These are phyloP conservation scores for Xiphydria camelus DNA, from an alignment of 2,888 invertebrate species.

Conservation along the genomic window DNA sequence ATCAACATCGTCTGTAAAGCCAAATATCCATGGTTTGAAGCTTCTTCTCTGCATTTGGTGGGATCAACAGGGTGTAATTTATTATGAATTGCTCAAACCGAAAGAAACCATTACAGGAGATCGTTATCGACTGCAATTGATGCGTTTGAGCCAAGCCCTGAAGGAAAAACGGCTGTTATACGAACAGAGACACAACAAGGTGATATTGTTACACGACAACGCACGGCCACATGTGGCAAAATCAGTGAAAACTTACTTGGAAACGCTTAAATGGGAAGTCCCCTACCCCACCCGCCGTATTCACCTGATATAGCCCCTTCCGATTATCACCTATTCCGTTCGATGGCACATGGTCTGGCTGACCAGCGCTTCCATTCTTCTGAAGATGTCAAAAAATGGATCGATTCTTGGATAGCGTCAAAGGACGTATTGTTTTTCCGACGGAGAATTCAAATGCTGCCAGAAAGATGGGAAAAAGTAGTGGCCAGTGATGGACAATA, in stretches of 20 bases:
- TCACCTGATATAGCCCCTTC: slow-evolving; percentile 16
- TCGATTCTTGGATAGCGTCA: neutral
- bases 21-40: slow-evolving; percentile 27
- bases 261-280: slow-evolving; percentile 31
- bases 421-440: neutral
- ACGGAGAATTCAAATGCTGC: neutral
- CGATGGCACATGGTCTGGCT: slow-evolving; percentile 2
- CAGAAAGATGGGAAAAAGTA: neutral
- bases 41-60: slow-evolving; percentile 30
- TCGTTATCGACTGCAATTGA: slow-evolving; percentile 22
- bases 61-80: slow-evolving; percentile 20
- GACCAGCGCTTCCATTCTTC: neutral
- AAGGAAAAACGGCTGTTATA: slow-evolving; percentile 18
- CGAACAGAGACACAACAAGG: slow-evolving; percentile 18
- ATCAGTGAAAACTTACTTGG: slow-evolving; percentile 24
- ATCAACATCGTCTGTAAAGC: slow-evolving; percentile 26
- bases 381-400: slow-evolving; percentile 4
- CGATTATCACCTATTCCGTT: slow-evolving; percentile 6
- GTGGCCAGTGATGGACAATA: neutral
- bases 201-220: slow-evolving; percentile 24
- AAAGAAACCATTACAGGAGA: slow-evolving; percentile 19
- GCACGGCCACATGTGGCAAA: slow-evolving; percentile 27
- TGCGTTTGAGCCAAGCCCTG: slow-evolving; percentile 23
- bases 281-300: slow-evolving; percentile 16
- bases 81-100: slow-evolving; percentile 24